A percentile compares a stretch with the other conserved stretches of the same genome.
These are phyloP conservation scores for Sylvicapra grimmia DNA, from an alignment of 2,113 vertebrate genomes.

Conservation along the genomic window DNA sequence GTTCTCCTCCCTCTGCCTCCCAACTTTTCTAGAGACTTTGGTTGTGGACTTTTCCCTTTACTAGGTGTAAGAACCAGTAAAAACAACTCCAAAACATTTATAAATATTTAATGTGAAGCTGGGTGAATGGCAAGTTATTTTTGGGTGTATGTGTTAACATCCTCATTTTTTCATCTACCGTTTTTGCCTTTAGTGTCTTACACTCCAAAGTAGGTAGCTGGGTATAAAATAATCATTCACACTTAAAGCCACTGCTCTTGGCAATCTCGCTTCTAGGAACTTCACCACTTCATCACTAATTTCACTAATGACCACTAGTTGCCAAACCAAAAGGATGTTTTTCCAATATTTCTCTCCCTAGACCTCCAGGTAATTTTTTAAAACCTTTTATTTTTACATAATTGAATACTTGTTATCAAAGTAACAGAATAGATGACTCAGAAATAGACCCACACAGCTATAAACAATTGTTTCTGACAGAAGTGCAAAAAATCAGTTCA, in stretches of 20 bases:
- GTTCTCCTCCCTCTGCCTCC: neutral
- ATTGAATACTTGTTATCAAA: neutral
- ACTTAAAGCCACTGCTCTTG: neutral
- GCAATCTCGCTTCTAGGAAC: neutral
- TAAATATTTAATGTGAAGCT: neutral
- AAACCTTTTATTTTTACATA: conserved; percentile 1
- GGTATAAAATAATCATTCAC: neutral
- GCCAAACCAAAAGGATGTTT: neutral
- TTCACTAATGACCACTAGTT: neutral
- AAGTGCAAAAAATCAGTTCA: neutral
- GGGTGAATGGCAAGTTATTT: neutral
- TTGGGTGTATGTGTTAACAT: neutral
- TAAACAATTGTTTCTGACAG: neutral
- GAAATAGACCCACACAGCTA: neutral
- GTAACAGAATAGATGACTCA: neutral
- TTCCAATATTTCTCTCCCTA: neutral
- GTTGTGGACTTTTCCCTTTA: neutral
- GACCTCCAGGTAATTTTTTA: neutral
- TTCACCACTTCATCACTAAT: neutral
- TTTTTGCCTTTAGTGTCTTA: neutral
- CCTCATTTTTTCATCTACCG: neutral
- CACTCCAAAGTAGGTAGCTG: neutral
- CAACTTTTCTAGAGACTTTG: neutral
- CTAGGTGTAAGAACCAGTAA: neutral
- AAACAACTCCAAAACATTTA: neutral